Conservation (phyloP, 92 coral and sea anemone genomes). For the Zoanthus gigantus region DNA sequence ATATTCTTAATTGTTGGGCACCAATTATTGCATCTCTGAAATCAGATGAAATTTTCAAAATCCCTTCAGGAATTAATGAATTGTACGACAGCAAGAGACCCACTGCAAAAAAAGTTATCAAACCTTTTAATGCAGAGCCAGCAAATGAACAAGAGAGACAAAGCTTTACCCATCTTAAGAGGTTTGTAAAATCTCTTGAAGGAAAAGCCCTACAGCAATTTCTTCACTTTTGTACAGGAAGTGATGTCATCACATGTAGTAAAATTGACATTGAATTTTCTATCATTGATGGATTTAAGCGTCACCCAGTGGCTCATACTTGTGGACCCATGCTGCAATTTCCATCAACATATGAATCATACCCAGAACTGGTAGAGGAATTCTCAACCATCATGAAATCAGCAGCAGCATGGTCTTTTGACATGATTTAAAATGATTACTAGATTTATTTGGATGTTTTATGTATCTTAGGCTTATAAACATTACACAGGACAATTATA, state of each 20-base stretch:
- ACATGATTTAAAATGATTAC: constrained; percentile 22
- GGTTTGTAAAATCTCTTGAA: constrained; percentile 63
- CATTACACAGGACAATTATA: neutral
- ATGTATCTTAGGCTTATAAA: neutral
- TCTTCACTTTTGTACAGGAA: constrained; percentile 39
- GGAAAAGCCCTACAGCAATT: constrained; percentile 52
- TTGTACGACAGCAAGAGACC: constrained; percentile 55
- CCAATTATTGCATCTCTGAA: constrained; percentile 46
- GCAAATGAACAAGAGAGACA: constrained; percentile 62
- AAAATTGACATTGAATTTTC: constrained; percentile 56
- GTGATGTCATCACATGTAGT: neutral
- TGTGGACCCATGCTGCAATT: constrained; percentile 67
- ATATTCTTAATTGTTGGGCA: constrained; percentile 48
- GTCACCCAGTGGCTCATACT: constrained; percentile 70
- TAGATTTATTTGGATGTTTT: neutral
- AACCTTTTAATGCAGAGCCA: constrained; percentile 63
- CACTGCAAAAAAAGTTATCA: constrained; percentile 62
- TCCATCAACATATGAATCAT: constrained; percentile 64
- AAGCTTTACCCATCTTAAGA: constrained; percentile 63
- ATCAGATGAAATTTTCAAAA: constrained; percentile 45
- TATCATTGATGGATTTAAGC: constrained; percentile 54
- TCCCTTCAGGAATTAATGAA: constrained; percentile 41
- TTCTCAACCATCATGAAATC: constrained; percentile 56
- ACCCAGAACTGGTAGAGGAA: constrained; percentile 65
- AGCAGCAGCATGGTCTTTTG: constrained; percentile 60